phyloP scores from a whole-genome alignment of 2,113 vertebrate species.

The Meles meles region DNA sequence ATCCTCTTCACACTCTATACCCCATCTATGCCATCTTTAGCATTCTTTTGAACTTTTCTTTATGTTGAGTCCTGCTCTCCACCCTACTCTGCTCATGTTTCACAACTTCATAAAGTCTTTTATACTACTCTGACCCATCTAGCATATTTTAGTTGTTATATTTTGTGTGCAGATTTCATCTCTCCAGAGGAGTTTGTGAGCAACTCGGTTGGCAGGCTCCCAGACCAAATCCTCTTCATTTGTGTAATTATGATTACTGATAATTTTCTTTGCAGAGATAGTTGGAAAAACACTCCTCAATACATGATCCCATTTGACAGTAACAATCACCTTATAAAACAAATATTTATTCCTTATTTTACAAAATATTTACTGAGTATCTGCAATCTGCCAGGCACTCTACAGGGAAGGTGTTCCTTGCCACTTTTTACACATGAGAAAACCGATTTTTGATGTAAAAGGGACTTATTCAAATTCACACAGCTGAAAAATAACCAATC shows the following conservation, averaged over 20 bases:
- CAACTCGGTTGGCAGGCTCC: background rate
- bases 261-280: background rate
- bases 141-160: background rate
- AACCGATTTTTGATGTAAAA: background rate
- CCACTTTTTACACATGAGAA: background rate
- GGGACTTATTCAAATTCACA: background rate
- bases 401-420: background rate
- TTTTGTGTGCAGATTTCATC: background rate
- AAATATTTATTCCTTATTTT: background rate
- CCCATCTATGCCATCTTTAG: background rate
- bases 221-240: background rate
- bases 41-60: background rate
- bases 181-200: background rate
- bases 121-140: background rate
- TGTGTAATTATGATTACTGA: background rate
- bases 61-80: background rate
- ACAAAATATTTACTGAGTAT: background rate
- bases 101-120: background rate
- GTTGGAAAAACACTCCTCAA: background rate
- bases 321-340: background rate
- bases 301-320: background rate
- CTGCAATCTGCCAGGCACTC: background rate
- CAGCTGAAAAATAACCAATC: background rate
- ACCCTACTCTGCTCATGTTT: background rate
- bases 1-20: background rate